Base-by-base conservation (phyloP, 2,113 vertebrate genomes). In the Gulo gulo region DNA sequence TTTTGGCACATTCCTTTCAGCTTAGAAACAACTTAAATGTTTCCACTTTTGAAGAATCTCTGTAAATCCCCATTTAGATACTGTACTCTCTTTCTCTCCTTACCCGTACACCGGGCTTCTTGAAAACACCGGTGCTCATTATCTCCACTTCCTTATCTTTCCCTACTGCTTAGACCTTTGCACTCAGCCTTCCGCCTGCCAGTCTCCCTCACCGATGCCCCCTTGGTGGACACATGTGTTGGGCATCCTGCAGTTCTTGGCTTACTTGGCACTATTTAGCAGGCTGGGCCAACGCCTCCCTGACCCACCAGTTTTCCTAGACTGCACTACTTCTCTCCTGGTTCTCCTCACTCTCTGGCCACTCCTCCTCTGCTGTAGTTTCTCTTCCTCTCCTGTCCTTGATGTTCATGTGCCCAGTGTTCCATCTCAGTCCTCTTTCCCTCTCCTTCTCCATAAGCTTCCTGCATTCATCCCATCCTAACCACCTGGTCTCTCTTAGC, bases 1-100 rank as follows among this genome's bases (percentile, higher is more conserved):
- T 36, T 95, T 91, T 79, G 67, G 21, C 45, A 87, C 20, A 26
- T 71, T 80, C 50, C 31, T 73, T 85, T 92, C 42, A n/a, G 42
- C 5, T 87, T 74, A 87, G 83, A 83, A 82, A 88, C 12, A 23
- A 10, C 29, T 76, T 76, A 55, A 3, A 92, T 52, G 71, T 81
- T 89, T 63, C 18, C 31, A 65, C 21, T 34, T 95, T 42, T 57
- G 84, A 89, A 89, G n/a, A 73, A 63, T 52, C n/a, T 16, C 4
- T 88, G 57, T 69, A 39, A 45, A 78, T 78, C 18, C 3, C 42
- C 23, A 31, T 67, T 13, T 20, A 81, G n/a, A 39, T 57, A 89
- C 13, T 84, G 10, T 1, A 1, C 26, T 47, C 16, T 21, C 23
- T 73, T 0, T 47, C 36, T 90, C 14, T 47, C 57, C 57, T 79